Evolutionary conservation across 2,888 invertebrate species (phyloP).

Genomic region (Hipparchia semele): DNA sequence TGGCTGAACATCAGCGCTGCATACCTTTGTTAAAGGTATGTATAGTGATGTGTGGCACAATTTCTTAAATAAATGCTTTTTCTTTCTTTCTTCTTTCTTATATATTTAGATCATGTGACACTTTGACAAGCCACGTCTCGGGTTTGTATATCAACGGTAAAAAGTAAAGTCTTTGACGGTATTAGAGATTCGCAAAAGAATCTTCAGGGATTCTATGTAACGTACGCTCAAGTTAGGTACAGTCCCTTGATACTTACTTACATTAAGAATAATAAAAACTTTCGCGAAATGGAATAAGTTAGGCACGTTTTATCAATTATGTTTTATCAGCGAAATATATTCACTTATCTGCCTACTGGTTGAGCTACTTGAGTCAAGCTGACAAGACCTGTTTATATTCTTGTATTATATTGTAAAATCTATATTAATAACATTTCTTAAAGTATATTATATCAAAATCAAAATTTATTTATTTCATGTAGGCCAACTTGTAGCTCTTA

Average conservation of each 20-base stretch:
- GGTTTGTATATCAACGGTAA: constrained; percentile 1
- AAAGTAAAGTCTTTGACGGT: background rate
- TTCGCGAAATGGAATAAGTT: background rate
- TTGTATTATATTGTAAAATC: too few relatives aligned
- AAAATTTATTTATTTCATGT: too few relatives aligned
- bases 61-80: too few relatives aligned
- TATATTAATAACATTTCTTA: too few relatives aligned
- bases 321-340: background rate
- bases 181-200: constrained; percentile 3
- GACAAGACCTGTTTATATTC: background rate
- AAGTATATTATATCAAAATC: too few relatives aligned
- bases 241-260: background rate
- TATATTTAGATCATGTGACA: too few relatives aligned
- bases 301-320: background rate
- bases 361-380: background rate
- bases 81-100: too few relatives aligned
- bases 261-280: background rate
- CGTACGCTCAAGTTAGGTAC: background rate
- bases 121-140: background rate
- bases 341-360: background rate
- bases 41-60: too few relatives aligned
- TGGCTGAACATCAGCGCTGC: too few relatives aligned
- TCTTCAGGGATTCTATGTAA: background rate
- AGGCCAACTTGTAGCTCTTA: too few relatives aligned
- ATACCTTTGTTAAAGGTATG: too few relatives aligned